Percentiles rank a stretch among this genome's conserved stretches.
Conservation (phyloP, 2,113 vertebrate genomes). For the Dipodomys merriami region DNA sequence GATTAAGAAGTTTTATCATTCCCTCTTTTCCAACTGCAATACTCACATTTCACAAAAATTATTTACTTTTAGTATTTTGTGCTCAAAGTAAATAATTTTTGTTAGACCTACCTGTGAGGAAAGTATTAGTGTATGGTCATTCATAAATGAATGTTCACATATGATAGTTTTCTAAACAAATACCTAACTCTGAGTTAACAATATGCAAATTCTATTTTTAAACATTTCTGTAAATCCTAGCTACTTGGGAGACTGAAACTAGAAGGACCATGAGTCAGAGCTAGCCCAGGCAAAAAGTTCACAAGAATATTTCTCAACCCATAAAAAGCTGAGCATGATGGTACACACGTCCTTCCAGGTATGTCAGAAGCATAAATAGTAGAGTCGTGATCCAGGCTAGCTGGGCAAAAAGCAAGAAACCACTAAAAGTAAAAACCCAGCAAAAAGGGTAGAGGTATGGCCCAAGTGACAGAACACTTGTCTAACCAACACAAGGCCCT, state of each 20-base stretch:
- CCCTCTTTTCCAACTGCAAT: constrained; percentile 7
- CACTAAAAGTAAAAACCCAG: no score
- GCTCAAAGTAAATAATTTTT: background rate
- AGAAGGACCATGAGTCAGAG: no score
- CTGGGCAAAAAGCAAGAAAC: no score
- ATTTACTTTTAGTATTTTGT: constrained; percentile 34
- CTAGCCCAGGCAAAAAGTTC: no score
- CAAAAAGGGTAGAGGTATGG: no score
- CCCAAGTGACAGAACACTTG: background rate
- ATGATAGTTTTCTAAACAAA: constrained; percentile 40
- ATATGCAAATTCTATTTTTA: constrained; percentile 49
- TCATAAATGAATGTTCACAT: constrained; percentile 59
- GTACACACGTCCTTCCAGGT: no score
- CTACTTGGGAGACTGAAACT: no score
- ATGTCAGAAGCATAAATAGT: no score
- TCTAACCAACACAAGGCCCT: background rate
- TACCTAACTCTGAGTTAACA: constrained; percentile 21
- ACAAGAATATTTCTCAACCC: no score
- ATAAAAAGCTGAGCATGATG: no score
- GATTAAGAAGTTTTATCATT: constrained; percentile 40
- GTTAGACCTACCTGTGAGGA: background rate
- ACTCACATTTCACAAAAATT: constrained; percentile 24
- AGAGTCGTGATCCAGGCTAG: no score
- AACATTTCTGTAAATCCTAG: background rate
- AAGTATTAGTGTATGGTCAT: constrained; percentile 25